phyloP scores from a whole-genome alignment of 2,113 vertebrate genomes.

The Cyanistes caeruleus region DNA sequence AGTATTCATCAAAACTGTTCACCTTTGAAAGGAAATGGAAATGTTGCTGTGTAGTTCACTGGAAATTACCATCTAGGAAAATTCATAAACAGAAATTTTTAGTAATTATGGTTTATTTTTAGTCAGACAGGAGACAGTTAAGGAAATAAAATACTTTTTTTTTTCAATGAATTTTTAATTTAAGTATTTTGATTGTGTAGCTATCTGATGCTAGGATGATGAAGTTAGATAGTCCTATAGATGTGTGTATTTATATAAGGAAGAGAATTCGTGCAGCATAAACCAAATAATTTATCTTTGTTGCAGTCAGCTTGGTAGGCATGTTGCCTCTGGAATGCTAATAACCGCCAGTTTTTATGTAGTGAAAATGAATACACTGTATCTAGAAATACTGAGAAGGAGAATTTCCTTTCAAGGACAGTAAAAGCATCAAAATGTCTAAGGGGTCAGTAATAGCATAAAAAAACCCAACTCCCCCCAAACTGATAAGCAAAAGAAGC shows the following conservation, averaged over 20 bases:
- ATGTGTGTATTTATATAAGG: neutral
- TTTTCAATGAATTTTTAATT: neutral
- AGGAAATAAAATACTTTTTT: neutral
- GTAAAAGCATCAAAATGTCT: neutral
- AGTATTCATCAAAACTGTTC: neutral
- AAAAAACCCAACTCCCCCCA: rapidly evolving
- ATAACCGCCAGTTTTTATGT: neutral
- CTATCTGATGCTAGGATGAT: neutral
- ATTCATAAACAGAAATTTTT: neutral
- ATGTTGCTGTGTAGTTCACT: neutral
- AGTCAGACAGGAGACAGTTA: neutral
- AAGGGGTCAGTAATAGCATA: neutral
- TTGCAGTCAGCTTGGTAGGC: neutral
- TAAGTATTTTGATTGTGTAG: neutral
- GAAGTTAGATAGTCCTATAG: neutral
- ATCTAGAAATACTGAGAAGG: neutral
- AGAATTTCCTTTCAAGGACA: neutral
- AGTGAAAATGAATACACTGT: neutral
- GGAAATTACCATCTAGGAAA: neutral
- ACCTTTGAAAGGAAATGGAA: neutral
- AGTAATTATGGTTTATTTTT: neutral
- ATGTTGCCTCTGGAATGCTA: neutral
- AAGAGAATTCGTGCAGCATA: neutral
- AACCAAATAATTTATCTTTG: neutral
- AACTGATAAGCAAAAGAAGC: neutral